Evolutionary conservation across 30 jellyfish, hydroid and myxozoan genomes (phyloP).

Genomic region (Aurelia aurita): DNA sequence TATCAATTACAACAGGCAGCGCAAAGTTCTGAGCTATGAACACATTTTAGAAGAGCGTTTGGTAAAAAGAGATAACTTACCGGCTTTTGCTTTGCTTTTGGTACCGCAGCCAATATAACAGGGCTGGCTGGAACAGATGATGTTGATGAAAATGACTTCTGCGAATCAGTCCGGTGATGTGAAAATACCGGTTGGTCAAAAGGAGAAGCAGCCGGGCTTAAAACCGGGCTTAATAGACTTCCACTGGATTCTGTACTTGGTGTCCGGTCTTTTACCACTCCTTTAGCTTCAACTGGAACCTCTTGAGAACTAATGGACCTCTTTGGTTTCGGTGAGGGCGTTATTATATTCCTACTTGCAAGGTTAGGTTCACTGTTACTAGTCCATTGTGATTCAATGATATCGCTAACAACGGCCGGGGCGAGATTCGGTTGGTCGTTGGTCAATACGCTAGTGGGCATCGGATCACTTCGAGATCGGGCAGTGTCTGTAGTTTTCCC

Average conservation of each 20-base stretch:
- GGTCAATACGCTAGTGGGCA: conserved; percentile 30
- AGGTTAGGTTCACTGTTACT: conserved; percentile 83
- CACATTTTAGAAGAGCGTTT: neutral
- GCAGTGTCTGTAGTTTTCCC: conserved; percentile 15
- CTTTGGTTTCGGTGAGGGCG: conserved; percentile 20
- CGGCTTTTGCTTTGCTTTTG: conserved; percentile 68
- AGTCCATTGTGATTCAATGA: conserved; percentile 48
- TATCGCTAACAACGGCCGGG: conserved; percentile 19
- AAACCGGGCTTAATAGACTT: conserved; percentile 45
- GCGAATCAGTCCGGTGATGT: conserved; percentile 55
- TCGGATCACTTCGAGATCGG: conserved; percentile 77
- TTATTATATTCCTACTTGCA: conserved; percentile 25
- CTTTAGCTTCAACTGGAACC: conserved; percentile 32
- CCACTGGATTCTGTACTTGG: conserved; percentile 56
- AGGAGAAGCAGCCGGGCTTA: conserved; percentile 65
- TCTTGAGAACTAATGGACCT: conserved; percentile 21
- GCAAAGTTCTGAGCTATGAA: neutral
- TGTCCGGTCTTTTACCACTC: conserved; percentile 48
- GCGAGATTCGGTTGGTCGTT: conserved; percentile 23
- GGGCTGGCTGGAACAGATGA: conserved; percentile 63
- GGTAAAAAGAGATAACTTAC: conserved; percentile 25
- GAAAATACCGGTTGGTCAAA: conserved; percentile 56
- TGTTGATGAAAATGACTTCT: conserved; percentile 60
- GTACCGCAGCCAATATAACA: conserved; percentile 21
- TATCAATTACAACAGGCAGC: too few relatives aligned